Percentiles rank a stretch among this genome's conserved stretches.
phyloP scores from a whole-genome alignment of 92 coral and sea anemone species.

The Siderastrea siderea region DNA sequence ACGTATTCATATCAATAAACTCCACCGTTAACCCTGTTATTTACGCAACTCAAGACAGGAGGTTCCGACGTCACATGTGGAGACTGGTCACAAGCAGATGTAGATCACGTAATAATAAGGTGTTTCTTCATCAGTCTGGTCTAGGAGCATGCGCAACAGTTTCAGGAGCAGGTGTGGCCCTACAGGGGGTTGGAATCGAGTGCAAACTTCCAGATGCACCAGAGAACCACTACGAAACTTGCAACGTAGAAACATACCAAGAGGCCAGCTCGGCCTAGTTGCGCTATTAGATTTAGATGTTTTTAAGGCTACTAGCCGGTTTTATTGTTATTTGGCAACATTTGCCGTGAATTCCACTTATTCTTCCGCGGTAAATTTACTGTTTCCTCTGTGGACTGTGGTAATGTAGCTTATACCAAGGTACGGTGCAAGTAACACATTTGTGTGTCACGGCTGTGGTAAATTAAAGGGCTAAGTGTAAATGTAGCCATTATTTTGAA shows the following conservation, averaged over 20 bases:
- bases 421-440: too few species aligned
- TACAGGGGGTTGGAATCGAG: slow-evolving; percentile 15
- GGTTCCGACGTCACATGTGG: slow-evolving; percentile 67
- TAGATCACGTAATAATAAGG: slow-evolving; percentile 14
- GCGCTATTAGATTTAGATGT: too few species aligned
- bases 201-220: slow-evolving; percentile 14
- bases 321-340: too few species aligned
- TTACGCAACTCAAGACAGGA: slow-evolving; percentile 61
- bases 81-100: slow-evolving; percentile 18
- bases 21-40: slow-evolving; percentile 67
- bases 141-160: slow-evolving; percentile 14
- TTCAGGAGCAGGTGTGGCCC: slow-evolving; percentile 11
- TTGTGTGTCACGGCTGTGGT: too few species aligned
- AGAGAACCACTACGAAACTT: not conserved
- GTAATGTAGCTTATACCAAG: too few species aligned
- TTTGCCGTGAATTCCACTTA: too few species aligned
- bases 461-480: too few species aligned
- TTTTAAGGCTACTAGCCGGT: too few species aligned
- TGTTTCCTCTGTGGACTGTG: too few species aligned
- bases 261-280: too few species aligned
- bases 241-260: not conserved
- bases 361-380: too few species aligned
- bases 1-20: slow-evolving; percentile 52
- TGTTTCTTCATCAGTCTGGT: not conserved
- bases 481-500: too few species aligned